Conservation (phyloP, 2,888 invertebrate species). For the Periphyllus acericola region DNA sequence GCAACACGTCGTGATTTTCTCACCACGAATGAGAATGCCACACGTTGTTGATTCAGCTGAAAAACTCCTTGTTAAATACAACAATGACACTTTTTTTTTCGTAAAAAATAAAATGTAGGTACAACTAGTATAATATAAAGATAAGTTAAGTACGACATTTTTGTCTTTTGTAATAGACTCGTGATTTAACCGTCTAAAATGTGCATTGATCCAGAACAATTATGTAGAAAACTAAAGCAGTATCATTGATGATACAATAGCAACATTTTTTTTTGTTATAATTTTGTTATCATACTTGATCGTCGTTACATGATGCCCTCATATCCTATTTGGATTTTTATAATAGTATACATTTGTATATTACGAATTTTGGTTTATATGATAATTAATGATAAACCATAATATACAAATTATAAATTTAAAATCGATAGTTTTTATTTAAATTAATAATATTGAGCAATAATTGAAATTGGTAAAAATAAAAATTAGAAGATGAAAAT, state of each 20-base stretch:
- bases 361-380: too few relatives aligned
- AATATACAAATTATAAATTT: too few relatives aligned
- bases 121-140: not conserved
- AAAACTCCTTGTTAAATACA: constrained; percentile 25
- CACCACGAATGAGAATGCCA: constrained; percentile 6
- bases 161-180: constrained; percentile 34
- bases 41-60: constrained; percentile 36
- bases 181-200: constrained; percentile 32
- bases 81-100: constrained; percentile 35
- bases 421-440: too few relatives aligned
- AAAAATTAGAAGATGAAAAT: too few relatives aligned
- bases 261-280: not conserved
- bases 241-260: not conserved
- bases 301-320: too few relatives aligned
- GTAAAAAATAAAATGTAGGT: not conserved
- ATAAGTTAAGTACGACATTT: not conserved
- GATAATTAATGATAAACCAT: too few relatives aligned
- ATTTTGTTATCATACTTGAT: not conserved
- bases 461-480: too few relatives aligned
- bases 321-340: too few relatives aligned
- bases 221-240: not conserved
- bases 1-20: constrained; percentile 1
- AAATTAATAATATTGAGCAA: too few relatives aligned
- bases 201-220: constrained; percentile 19
- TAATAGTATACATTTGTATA: too few relatives aligned